A percentile compares a stretch with the other conserved stretches of the same genome.
phyloP scores from a whole-genome alignment of 2,113 vertebrate species.

The Rhinichthys klamathensis region DNA sequence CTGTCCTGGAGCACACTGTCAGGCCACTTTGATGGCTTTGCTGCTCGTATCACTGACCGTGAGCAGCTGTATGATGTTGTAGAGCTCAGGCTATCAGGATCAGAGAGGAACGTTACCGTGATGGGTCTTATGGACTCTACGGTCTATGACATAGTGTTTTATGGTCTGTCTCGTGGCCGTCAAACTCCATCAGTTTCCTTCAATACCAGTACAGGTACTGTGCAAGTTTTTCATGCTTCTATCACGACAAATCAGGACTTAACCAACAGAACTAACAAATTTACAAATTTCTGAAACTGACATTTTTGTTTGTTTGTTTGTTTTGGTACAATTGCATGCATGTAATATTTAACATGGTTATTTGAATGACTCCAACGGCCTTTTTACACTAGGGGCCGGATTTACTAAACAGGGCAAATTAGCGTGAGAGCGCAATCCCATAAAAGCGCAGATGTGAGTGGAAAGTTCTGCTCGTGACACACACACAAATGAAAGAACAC shows the following conservation, averaged over 20 bases:
- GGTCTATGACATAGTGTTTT: constrained; percentile 73
- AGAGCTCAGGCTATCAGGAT: constrained; percentile 70
- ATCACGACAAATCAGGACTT: not conserved
- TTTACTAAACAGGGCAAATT: too few relatives aligned
- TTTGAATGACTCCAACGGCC: not conserved
- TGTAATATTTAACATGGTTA: not conserved
- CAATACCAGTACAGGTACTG: constrained; percentile 76
- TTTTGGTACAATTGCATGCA: not conserved
- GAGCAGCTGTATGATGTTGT: constrained; percentile 71
- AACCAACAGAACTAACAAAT: not conserved
- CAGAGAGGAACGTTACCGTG: constrained; percentile 64
- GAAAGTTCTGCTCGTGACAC: too few relatives aligned
- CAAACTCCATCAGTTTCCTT: constrained; percentile 72
- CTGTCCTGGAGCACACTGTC: constrained; percentile 75
- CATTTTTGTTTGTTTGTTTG: not conserved
- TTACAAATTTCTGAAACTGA: not conserved
- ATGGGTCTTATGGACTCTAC: constrained; percentile 75
- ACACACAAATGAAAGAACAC: too few relatives aligned
- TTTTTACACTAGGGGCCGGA: not conserved
- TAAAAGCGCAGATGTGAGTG: too few relatives aligned
- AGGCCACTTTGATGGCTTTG: constrained; percentile 77
- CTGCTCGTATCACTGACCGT: constrained; percentile 73
- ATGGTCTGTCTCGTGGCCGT: constrained; percentile 75
- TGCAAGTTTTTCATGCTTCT: constrained; percentile 62
- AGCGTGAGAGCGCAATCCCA: too few relatives aligned